Base-by-base conservation (phyloP, 35 echinoderm and acorn worm species). In the Apostichopus parvimensis region DNA sequence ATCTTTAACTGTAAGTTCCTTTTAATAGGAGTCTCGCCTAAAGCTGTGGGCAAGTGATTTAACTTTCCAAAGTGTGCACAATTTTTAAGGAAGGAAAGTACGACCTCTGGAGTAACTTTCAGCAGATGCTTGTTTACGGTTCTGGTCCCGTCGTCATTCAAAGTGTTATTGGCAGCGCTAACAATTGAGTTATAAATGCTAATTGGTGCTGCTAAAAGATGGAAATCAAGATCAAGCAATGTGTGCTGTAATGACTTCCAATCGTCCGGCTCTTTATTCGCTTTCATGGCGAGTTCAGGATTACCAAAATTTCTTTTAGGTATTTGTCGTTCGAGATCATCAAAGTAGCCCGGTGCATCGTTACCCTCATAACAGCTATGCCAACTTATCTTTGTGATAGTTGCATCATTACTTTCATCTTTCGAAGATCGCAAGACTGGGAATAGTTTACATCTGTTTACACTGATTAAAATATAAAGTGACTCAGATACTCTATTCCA, bases 71-170 rank as follows among this genome's bases (percentile, higher is more conserved):
- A 79, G 14, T 70, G 18, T 59, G 78, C 79, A 8, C 13, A 22
- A 1, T 77, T 20, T 59, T 77, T 56, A 8, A 95, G 91, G 21
- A 93, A 93, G 0, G 52, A 5, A 6, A 95, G 26, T 8, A 93
- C 94, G 83, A 14, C 20, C 6, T 83, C 34, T 24, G 91, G 79
- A 53, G 61, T 58, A 83, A 95, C 79, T 86, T 82, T 88, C 8
- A 90, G 78, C 45, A 95, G 83, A 53, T 53, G 17, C 65, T 64
- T 12, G 17, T 9, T 9, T 26, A 5, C 56, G 9, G 62, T 57
- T 68, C 9, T 8, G 0, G 2, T 53, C 6, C 28, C 57, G 71
- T 18, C 28, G 3, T 28, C 15, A 24, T 13, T 73, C 17, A 14
- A 23, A 8, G 4, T 21, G 20, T 17, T 93, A 10, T 83, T 14